Evolutionary conservation across 2,797 vertebrate species (phyloP).

Genomic region (Esox lucius): DNA sequence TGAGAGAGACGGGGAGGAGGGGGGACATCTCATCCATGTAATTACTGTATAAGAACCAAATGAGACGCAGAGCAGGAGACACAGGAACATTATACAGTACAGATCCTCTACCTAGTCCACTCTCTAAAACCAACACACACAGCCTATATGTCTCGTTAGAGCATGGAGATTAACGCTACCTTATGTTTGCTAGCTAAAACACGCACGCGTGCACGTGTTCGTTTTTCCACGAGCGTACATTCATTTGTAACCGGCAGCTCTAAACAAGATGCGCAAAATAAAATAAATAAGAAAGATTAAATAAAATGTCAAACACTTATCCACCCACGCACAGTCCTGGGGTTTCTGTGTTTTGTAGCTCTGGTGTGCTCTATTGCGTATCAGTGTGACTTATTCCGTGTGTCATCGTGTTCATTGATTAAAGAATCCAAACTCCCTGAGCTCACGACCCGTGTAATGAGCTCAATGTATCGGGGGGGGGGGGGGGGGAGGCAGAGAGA

Average conservation of each 20-base stretch:
- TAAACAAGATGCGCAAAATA: neutral
- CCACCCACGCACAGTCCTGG: slow-evolving; percentile 20
- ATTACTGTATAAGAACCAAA: slow-evolving; percentile 71
- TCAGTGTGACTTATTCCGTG: slow-evolving; percentile 58
- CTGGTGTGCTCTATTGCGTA: slow-evolving; percentile 41
- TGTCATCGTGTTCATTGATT: slow-evolving; percentile 67
- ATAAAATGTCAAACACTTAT: slow-evolving; percentile 9
- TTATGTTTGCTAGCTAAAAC: neutral
- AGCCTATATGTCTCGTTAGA: neutral
- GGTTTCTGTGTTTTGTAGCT: slow-evolving; percentile 4
- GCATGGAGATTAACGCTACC: slow-evolving; percentile 1
- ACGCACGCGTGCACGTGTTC: neutral
- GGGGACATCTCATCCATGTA: slow-evolving; percentile 63
- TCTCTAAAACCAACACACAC: neutral
- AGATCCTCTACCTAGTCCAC: slow-evolving; percentile 30
- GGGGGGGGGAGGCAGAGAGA: too few relatives aligned
- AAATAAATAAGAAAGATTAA: neutral
- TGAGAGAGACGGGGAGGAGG: slow-evolving; percentile 23
- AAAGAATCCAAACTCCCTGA: slow-evolving; percentile 52
- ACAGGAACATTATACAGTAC: slow-evolving; percentile 38
- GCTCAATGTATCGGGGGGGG: slow-evolving; percentile 35
- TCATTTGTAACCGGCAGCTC: neutral
- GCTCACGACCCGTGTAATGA: slow-evolving; percentile 63
- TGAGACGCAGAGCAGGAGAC: slow-evolving; percentile 46
- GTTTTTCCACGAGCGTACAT: neutral